Conservation (phyloP, 2,888 invertebrate genomes). For the Aphodius sticticus region DNA sequence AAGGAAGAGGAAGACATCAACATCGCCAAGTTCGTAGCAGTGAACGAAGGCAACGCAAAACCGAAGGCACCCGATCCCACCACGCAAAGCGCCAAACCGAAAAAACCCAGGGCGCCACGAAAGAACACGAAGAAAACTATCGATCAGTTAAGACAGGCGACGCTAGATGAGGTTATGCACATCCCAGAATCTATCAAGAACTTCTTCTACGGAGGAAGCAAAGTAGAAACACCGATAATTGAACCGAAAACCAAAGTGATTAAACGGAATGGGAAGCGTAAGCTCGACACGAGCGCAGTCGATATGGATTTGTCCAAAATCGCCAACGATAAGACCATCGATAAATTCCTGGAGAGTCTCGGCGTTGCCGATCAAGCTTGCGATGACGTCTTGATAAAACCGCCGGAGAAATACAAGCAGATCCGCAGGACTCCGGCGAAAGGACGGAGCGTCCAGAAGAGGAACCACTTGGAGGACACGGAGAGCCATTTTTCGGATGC, state of each 20-base stretch:
- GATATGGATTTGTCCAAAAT: neutral
- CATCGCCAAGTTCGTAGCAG: neutral
- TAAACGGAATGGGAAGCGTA: neutral
- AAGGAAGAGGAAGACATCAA: neutral
- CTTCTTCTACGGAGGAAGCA: neutral
- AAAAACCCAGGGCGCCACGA: no score
- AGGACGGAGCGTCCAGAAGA: neutral
- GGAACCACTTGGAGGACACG: neutral
- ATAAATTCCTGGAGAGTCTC: neutral
- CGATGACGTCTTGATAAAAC: neutral
- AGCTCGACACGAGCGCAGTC: neutral
- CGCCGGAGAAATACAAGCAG: neutral
- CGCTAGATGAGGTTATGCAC: neutral
- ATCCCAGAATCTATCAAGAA: neutral
- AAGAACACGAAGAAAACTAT: neutral
- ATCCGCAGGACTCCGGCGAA: neutral
- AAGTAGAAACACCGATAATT: neutral
- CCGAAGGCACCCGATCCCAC: neutral
- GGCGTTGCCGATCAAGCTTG: neutral
- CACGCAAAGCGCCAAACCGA: no score
- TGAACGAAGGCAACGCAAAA: neutral
- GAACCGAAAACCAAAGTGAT: neutral
- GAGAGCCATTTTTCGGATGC: neutral
- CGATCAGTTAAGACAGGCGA: neutral
- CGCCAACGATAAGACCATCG: neutral